Evolutionary conservation across 2,113 vertebrate species (phyloP).

Genomic region (Serilophus lunatus): DNA sequence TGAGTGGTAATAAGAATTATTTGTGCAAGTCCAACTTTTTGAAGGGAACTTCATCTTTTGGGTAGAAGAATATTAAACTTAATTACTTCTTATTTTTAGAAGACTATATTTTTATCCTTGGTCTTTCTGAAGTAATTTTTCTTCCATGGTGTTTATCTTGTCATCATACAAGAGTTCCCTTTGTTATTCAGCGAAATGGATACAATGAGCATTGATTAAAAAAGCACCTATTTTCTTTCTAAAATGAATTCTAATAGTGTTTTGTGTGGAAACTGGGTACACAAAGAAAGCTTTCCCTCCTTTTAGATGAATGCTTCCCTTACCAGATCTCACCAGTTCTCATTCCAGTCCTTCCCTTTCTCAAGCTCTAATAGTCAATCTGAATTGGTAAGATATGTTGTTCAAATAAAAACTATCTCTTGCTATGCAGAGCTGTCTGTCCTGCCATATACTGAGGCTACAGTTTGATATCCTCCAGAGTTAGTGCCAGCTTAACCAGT

Average conservation of each 20-base stretch:
- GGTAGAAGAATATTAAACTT: not conserved
- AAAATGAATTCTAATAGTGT: not conserved
- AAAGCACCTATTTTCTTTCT: not conserved
- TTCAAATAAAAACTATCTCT: not conserved
- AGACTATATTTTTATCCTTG: not conserved
- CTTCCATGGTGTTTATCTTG: not conserved
- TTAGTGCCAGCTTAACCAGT: not conserved
- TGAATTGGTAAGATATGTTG: rapidly evolving
- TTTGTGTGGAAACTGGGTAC: not conserved
- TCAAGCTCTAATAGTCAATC: not conserved
- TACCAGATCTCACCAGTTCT: no score
- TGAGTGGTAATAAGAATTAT: not conserved
- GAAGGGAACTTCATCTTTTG: not conserved
- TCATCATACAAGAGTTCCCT: not conserved
- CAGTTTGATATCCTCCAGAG: not conserved
- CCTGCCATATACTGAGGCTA: not conserved
- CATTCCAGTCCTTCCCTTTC: not conserved
- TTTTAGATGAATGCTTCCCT: not conserved
- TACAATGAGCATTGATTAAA: not conserved
- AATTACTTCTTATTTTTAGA: not conserved
- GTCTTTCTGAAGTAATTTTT: not conserved
- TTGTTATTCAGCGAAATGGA: not conserved
- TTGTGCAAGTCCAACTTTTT: not conserved
- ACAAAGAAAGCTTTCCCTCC: not conserved
- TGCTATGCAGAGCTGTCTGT: not conserved